Percentiles rank a stretch among this genome's conserved stretches.
These are phyloP conservation scores for Tricholaema leucomelas DNA, from an alignment of 2,113 vertebrate genomes.

Conservation along the genomic window DNA sequence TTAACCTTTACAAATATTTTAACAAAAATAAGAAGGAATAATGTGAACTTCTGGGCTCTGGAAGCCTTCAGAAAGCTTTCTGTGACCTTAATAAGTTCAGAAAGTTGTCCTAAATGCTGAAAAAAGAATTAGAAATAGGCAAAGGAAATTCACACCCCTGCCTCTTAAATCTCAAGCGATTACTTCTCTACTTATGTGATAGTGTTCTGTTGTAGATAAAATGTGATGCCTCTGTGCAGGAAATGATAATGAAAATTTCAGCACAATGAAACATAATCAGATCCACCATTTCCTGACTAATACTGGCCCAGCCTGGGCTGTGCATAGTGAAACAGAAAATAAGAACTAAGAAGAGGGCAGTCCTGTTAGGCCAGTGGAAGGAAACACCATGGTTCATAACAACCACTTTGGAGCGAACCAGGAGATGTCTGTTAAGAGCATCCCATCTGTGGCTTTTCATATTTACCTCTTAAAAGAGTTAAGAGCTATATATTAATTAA, in stretches of 20 bases:
- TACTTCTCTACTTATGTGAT: background rate
- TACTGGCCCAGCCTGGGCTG: background rate
- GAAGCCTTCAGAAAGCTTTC: background rate
- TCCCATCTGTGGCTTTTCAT: background rate
- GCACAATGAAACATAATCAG: background rate
- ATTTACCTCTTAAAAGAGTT: background rate
- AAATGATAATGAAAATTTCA: background rate
- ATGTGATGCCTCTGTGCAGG: background rate
- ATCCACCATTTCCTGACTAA: background rate
- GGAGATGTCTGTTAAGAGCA: background rate
- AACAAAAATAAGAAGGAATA: background rate
- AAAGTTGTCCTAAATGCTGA: background rate
- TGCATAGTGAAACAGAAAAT: background rate
- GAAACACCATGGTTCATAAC: background rate
- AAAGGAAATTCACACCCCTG: background rate
- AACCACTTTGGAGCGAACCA: background rate
- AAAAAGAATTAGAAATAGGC: background rate
- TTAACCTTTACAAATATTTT: slow-evolving; percentile 49
- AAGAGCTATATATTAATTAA: background rate
- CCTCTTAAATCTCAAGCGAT: background rate
- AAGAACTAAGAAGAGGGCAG: too few relatives aligned
- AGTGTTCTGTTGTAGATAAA: background rate
- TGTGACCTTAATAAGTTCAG: background rate
- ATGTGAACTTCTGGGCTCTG: background rate
- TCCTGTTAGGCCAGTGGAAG: background rate